Conservation (phyloP, 1,140 invertebrate species). For the Sesamia nonagrioides region DNA sequence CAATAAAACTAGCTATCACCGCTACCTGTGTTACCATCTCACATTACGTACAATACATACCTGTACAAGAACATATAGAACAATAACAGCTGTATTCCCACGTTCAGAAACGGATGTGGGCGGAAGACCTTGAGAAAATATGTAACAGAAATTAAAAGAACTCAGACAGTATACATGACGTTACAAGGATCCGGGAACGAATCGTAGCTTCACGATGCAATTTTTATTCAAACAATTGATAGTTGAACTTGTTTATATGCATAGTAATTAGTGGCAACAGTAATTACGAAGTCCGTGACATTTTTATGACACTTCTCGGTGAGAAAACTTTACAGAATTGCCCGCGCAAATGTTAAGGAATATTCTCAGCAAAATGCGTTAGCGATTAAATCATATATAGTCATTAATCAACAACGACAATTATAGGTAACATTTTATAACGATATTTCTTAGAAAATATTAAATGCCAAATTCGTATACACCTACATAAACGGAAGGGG, state of each 20-base stretch:
- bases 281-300: neutral
- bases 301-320: neutral
- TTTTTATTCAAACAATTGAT: neutral
- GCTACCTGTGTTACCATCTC: constrained; percentile 38
- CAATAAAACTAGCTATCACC: constrained; percentile 17
- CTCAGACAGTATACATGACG: constrained; percentile 9
- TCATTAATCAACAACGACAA: neutral
- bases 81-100: constrained; percentile 39
- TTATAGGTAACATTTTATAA: neutral
- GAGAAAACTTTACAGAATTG: neutral
- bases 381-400: neutral
- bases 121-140: constrained; percentile 41
- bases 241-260: neutral
- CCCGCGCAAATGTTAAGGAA: neutral
- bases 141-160: constrained; percentile 43
- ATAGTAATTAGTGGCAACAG: neutral
- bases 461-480: neutral
- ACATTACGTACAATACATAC: constrained; percentile 9
- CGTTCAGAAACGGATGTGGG: constrained; percentile 38
- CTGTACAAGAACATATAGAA: constrained; percentile 10
- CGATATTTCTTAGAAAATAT: neutral
- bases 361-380: neutral
- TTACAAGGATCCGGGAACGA: constrained; percentile 39
- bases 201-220: constrained; percentile 18
- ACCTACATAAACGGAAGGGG: neutral